Evolutionary conservation across 2,888 invertebrate genomes (phyloP), one percentile per base, ranked within the genome.

Genomic region (Nomada ferruginata): DNA sequence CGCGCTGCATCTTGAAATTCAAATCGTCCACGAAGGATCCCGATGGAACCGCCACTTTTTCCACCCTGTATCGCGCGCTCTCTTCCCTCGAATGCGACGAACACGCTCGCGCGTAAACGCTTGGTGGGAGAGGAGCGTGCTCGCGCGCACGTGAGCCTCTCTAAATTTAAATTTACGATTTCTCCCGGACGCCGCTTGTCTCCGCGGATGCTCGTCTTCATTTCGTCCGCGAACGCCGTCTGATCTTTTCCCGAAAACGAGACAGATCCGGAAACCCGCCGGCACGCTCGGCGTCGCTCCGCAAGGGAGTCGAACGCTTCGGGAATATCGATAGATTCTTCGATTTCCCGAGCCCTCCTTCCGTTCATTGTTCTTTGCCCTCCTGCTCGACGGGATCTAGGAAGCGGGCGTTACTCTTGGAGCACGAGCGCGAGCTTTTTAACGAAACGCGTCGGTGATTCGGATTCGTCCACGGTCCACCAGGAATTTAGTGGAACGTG

Each of bases 111-210:
- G 47, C 50, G 44, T 23, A 18, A 42, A 44, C n/a, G 23, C 55
- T 18, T 20, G 66, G 59, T 13, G 55, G 53, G 59, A 52, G 53
- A 50, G 59, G 42, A 36, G 79, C 61, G 65, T 9, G 20, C 68
- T 44, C 77, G 53, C 79, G 50, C 57, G 44, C 76, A 69, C 72
- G 79, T 79, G 76, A 76, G 80, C 79, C 69, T 83, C 87, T 88
- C 90, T 90, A 90, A 89, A 90, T 90, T 90, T 89, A 90, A 90
- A 90, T 90, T 90, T 90, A 89, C 90, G 89, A 90, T 88, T 86
- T 76, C 77, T 50, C 53, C 71, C 72, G 69, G 79, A 70, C 76
- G 63, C 50, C 85, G 84, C 76, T 76, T 84, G 83, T 87, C 85
- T 82, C 85, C 85, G 79, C 77, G 74, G 60, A 71, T 73, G 76